Percentiles rank a stretch among this genome's conserved stretches.
Evolutionary conservation across 2,888 invertebrate genomes (phyloP).

Genomic region (Macropis europaea): DNA sequence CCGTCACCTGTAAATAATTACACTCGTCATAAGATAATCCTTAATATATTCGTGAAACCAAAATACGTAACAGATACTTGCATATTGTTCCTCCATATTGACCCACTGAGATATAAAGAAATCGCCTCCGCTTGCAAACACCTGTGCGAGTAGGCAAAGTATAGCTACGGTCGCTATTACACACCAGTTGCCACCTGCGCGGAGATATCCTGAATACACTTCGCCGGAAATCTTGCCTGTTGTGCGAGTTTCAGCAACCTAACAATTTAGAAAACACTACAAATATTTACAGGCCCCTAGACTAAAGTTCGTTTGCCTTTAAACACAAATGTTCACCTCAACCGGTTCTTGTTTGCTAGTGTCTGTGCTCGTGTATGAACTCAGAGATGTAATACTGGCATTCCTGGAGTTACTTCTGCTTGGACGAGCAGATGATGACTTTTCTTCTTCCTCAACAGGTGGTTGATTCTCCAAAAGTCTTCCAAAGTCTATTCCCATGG

Average conservation of each 20-base stretch:
- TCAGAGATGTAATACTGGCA: conserved; percentile 73
- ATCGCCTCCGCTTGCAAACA: conserved; percentile 87
- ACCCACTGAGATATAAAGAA: conserved; percentile 90
- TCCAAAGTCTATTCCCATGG: conserved; percentile 89
- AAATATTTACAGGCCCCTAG: background rate
- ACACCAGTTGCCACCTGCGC: conserved; percentile 86
- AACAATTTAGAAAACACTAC: background rate
- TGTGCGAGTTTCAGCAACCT: conserved; percentile 71
- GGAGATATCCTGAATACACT: conserved; percentile 86
- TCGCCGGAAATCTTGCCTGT: conserved; percentile 84
- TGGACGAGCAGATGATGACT: conserved; percentile 57
- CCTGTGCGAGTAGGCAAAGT: conserved; percentile 85
- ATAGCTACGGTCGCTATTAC: conserved; percentile 83
- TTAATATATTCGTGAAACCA: too few relatives aligned
- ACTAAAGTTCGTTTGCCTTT: too few relatives aligned
- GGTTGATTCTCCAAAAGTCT: conserved; percentile 82
- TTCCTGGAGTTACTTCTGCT: conserved; percentile 73
- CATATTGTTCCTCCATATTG: conserved; percentile 70
- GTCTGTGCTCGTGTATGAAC: conserved; percentile 70
- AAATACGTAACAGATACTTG: conserved; percentile 16
- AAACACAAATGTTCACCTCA: conserved; percentile 57
- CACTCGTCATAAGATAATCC: background rate
- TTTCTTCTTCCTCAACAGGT: conserved; percentile 76
- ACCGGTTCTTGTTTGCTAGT: conserved; percentile 64
- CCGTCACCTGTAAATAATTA: conserved; percentile 28